These are phyloP conservation scores for Colinus virginianus DNA, from an alignment of 2,113 vertebrate genomes.

Conservation along the genomic window DNA sequence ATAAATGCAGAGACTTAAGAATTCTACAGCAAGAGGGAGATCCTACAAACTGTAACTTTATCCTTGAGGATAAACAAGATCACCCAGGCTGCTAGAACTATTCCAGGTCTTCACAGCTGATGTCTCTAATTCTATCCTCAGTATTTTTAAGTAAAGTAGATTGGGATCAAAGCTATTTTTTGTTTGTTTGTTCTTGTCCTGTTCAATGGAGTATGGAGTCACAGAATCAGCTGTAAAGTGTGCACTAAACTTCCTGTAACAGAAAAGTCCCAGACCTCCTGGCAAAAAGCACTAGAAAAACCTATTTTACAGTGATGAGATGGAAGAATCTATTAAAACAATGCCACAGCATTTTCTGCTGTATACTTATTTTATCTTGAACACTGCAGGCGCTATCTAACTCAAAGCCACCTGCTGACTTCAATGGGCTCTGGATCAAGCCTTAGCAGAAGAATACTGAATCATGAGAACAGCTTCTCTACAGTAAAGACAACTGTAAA, in stretches of 20 bases:
- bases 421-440: not conserved
- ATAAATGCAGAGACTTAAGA: not conserved
- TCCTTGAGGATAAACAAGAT: not conserved
- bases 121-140: not conserved
- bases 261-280: not conserved
- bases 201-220: not conserved
- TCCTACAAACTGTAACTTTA: not conserved
- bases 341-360: not conserved
- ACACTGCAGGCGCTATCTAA: not conserved
- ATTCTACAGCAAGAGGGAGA: not conserved
- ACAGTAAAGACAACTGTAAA: no score
- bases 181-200: not conserved
- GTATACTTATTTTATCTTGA: not conserved
- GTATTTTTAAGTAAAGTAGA: not conserved
- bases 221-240: not conserved
- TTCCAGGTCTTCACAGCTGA: not conserved
- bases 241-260: not conserved
- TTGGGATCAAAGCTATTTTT: not conserved
- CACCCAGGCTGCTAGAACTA: not conserved
- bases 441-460: not conserved
- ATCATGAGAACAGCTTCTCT: no score
- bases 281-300: not conserved
- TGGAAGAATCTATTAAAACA: not conserved
- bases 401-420: not conserved
- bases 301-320: not conserved